Conservation (phyloP, 2,888 invertebrate species). For the Nematopogon swammerdamellus region DNA sequence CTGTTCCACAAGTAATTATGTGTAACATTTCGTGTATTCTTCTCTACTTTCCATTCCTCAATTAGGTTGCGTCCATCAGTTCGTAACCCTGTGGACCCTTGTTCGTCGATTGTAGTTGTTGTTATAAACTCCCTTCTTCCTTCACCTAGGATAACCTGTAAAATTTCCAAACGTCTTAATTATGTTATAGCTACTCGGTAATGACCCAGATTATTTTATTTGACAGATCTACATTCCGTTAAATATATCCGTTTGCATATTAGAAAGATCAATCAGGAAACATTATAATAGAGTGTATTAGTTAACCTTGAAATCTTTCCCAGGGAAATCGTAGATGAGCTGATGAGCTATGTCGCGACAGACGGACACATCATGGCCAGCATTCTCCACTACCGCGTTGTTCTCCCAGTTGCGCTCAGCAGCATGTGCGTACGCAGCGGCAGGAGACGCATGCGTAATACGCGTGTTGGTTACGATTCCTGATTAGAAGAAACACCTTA, state of each 20-base stretch:
- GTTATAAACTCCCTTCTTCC: conserved; percentile 52
- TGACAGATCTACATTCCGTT: no score
- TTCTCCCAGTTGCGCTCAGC: conserved; percentile 68
- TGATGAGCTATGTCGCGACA: conserved; percentile 73
- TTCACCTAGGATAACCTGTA: conserved; percentile 51
- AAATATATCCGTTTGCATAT: no score
- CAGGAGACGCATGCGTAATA: conserved; percentile 75
- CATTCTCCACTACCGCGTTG: conserved; percentile 46
- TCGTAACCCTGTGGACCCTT: conserved; percentile 37
- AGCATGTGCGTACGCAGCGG: conserved; percentile 43
- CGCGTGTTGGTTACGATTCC: conserved; percentile 72
- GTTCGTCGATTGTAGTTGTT: conserved; percentile 33
- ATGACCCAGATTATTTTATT: no score
- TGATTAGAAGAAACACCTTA: conserved; percentile 14
- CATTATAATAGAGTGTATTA: not conserved
- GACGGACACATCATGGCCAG: conserved; percentile 31
- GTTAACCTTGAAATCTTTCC: conserved; percentile 53
- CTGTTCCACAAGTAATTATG: conserved; percentile 47
- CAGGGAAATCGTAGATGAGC: conserved; percentile 58
- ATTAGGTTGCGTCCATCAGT: conserved; percentile 58
- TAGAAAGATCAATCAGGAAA: not conserved
- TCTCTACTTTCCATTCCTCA: conserved; percentile 51
- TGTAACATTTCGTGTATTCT: conserved; percentile 15
- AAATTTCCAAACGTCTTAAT: no score
- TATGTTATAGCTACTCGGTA: no score